phyloP scores from a whole-genome alignment of 2,888 invertebrate species.

The Anarsia innoxiella region DNA sequence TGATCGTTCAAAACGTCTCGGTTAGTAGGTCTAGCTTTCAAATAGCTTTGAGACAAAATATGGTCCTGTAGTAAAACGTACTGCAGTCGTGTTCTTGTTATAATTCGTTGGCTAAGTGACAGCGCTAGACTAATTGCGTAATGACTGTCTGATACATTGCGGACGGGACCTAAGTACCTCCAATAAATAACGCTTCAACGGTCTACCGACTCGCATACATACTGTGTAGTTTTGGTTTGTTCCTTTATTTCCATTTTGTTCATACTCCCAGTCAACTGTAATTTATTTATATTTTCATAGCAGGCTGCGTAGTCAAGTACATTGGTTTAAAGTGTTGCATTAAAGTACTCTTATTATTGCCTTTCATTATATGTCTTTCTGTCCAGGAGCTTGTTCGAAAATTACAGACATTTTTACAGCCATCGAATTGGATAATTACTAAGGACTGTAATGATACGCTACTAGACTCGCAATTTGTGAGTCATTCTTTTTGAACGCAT shows the following conservation, averaged over 20 bases:
- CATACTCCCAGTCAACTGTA: no score
- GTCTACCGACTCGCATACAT: no score
- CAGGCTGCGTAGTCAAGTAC: conserved; percentile 25
- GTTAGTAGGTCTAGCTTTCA: no score
- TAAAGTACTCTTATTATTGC: conserved; percentile 47
- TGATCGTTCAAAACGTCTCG: no score
- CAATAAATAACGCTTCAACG: no score
- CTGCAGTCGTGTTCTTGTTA: conserved; percentile 13
- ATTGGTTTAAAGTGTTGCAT: conserved; percentile 41
- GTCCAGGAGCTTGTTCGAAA: conserved; percentile 43
- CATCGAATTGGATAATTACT: conserved; percentile 62
- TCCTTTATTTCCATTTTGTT: no score
- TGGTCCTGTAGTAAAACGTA: background rate
- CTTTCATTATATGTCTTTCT: conserved; percentile 34
- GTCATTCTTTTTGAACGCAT: conserved; percentile 35
- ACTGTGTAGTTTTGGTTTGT: no score
- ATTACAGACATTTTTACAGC: conserved; percentile 52
- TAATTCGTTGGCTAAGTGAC: conserved; percentile 35
- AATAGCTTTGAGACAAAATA: background rate
- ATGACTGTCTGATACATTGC: no score
- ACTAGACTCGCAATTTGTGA: conserved; percentile 41
- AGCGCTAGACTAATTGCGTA: conserved; percentile 41
- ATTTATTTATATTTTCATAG: conserved; percentile 15
- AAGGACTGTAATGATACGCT: conserved; percentile 44
- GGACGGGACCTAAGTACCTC: no score